Base-by-base conservation (phyloP, 2,113 vertebrate species). In the Felis catus region DNA sequence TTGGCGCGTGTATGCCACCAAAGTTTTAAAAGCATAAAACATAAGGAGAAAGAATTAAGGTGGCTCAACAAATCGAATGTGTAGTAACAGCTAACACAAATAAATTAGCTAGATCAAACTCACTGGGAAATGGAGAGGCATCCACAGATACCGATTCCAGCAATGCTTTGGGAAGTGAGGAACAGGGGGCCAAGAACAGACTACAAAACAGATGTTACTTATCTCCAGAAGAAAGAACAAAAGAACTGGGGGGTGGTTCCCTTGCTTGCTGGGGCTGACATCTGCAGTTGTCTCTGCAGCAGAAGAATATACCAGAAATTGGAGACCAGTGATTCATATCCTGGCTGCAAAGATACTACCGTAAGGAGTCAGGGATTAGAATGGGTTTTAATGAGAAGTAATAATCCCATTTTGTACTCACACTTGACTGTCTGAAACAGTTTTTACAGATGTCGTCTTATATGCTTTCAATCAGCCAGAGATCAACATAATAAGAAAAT, bases 231-330 rank as follows among this genome's bases (percentile, higher is more conserved):
- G 66, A 88, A 95, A 78, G 45, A 66, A 73, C 31, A n/a, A 89
- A 97, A 86, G 63, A 27, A 94, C 89, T 78, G 48, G 36, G 61
- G 25, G 27, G 25, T 1, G 4, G 65, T 53, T 96, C 89, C 53
- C 68, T 91, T 85, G 25, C 89, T 95, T 86, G 73, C 81, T n/a
- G 66, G 25, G 66, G 39, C 89, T 83, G 86, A 97, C 92, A 93
- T 97, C 98, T 92, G 71, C 95, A 89, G 48, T 91, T 96, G 68
- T 83, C 48, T 89, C 83, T 87, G 63, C 19, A 41, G 48, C 89
- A 97, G 61, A 58, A 93, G 89, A 97, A 83, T 94, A 90, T 23
- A 74, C 78, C 81, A 94, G 94, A 92, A 96, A 96, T 80, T 96
- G 92, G 86, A 93, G 65, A 88, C 70, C 63, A 84, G 48, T 94